Base-by-base conservation (phyloP, 2,113 vertebrate genomes). In the Aleadryas rufinucha region DNA sequence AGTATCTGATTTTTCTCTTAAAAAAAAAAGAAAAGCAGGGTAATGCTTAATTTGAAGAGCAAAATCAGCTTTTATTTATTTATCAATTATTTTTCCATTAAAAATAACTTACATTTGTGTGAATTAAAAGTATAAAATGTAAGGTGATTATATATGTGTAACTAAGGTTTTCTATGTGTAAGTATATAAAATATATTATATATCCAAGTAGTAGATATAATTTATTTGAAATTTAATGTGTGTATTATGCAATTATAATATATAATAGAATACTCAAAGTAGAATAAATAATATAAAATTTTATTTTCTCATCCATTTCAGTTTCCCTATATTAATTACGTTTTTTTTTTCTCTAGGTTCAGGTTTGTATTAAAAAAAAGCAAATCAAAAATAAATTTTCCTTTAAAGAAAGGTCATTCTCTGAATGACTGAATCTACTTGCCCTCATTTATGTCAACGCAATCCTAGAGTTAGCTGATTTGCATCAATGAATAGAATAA, bases 401-500 rank as follows among this genome's bases (percentile, higher is more conserved):
- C 5, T 41, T 82, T 83, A 44, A 82, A 47, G 35, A 56, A 75
- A 79, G 33, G 9, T 72, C 16, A 49, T 76, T 79, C 22, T 75
- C 50, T 85, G 44, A 77, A 63, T 37, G 22, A 65, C 26, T 83
- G 33, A 17, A 35, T 90, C 57, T 64, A 69, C 28, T 85, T 79
- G 41, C 18, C 35, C 49, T 85, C 49, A 65, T 77, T 94, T 84
- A 65, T 77, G 49, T 61, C 57, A 35, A 27, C 65, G 31, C 5
- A 93, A 83, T 79, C 27, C 39, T 65, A 50, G 49, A 87, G 45
- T 65, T 57, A 83, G 45, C 13, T 83, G 90, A 65, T 83, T 88
- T 94, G 63, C 90, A 80, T 84, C 95, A 92, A 30, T 88, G 85
- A 88, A 95, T 88, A 85, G 44, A 88, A 45, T 80, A 88, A 93